Conservation (phyloP, 2,113 vertebrate genomes). For the Rhabdomys dilectus region DNA sequence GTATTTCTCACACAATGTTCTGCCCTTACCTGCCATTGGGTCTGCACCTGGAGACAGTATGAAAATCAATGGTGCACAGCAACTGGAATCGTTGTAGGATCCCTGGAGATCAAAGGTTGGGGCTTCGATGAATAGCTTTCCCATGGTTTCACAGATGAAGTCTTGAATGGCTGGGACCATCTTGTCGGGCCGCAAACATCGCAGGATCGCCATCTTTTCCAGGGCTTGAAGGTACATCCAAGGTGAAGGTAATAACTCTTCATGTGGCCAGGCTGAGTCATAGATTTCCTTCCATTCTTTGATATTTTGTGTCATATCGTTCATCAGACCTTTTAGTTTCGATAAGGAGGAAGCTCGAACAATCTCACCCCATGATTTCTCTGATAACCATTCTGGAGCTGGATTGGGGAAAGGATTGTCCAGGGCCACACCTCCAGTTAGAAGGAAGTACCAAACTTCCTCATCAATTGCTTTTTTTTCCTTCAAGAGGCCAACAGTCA, state of each 20-base stretch:
- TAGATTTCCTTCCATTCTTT: conserved; percentile 92
- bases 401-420: conserved; percentile 94
- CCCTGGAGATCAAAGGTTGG: conserved; percentile 94
- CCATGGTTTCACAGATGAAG: conserved; percentile 93
- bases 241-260: conserved; percentile 88
- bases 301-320: conserved; percentile 86
- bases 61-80: conserved; percentile 94
- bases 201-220: conserved; percentile 91
- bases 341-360: conserved; percentile 91
- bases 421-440: conserved; percentile 94
- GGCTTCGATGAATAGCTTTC: conserved; percentile 90
- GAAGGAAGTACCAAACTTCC: conserved; percentile 92
- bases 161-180: conserved; percentile 91
- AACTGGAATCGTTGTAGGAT: conserved; percentile 94
- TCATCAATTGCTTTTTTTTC: conserved; percentile 89
- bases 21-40: conserved; percentile 94
- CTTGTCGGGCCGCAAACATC: conserved; percentile 95
- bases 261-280: conserved; percentile 91
- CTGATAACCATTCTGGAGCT: conserved; percentile 92
- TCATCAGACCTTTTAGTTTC: conserved; percentile 87
- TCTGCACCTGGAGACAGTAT: conserved; percentile 94
- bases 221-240: conserved; percentile 88
- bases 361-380: conserved; percentile 94
- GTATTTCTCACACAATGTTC: background rate
- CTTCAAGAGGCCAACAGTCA: conserved; percentile 94